Base-by-base conservation (phyloP, 2,797 vertebrate species). In the Lithobates pipiens region DNA sequence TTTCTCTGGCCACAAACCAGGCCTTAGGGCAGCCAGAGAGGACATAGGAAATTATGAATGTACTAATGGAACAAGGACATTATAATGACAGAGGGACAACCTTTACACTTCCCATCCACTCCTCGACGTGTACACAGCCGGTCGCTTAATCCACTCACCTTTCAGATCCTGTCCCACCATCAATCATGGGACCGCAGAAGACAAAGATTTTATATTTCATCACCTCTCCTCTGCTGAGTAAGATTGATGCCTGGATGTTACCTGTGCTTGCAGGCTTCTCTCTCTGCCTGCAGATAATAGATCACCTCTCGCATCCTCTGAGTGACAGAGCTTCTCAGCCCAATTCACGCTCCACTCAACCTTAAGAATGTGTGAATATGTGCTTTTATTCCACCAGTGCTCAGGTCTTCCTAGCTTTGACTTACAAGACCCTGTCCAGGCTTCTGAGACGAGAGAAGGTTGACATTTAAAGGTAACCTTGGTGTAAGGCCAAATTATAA, bases 331-430 rank as follows among this genome's bases (percentile, higher is more conserved):
- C 76, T 70, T 75, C 86, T 83, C 70, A 80, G 34, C 70, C 79
- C n/a, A 71, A 44, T 72, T 87, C 71, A 87, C 27, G 86, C 81
- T 83, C 81, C 86, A 87, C 86, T 87, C 76, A 82, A 76, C 81
- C 86, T 84, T 80, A 83, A 87, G 81, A 87, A 87, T 83, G 85
- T 83, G 85, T 87, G 76, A 76, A 77, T 65, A 36, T 74, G 76
- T 70, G 72, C 68, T 87, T 63, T 74, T 86, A 74, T 72, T 46
- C 27, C 29, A 70, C 32, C 10, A 83, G 75, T 61, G 80, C 72
- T 81, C 78, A 76, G 65, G 25, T 29, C 75, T 32, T 77, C 85
- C 57, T 25, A 68, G 67, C 44, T 74, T 74, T 57, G 80, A 77
- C 70, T 74, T 74, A 44, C 34, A 57, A 25, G 32, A 29, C 79